These are phyloP conservation scores for Encarsia formosa DNA, from an alignment of 2,888 invertebrate species.

Conservation along the genomic window DNA sequence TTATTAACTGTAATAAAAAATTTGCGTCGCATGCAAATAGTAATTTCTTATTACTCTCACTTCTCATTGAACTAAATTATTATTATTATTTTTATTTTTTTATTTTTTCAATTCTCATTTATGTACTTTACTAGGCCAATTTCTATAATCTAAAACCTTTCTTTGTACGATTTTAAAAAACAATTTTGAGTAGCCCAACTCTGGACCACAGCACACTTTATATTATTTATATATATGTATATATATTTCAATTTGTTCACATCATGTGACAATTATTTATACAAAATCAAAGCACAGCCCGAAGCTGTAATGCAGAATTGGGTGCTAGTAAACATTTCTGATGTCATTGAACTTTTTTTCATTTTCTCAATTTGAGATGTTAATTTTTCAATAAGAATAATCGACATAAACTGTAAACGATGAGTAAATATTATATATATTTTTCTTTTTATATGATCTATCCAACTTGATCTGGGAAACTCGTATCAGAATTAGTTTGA, in stretches of 20 bases:
- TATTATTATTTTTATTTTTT: background rate
- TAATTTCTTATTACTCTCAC: conserved; percentile 12
- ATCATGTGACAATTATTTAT: conserved; percentile 4
- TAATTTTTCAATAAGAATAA: background rate
- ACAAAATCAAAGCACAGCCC: conserved; percentile 20
- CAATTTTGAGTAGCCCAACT: conserved; percentile 2
- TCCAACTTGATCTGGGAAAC: too few relatives aligned
- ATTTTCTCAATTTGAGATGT: background rate
- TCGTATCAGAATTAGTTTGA: too few relatives aligned
- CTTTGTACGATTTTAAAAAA: conserved; percentile 21
- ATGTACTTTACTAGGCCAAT: conserved; percentile 22
- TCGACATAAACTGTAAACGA: too few relatives aligned
- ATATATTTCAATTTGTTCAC: conserved; percentile 6
- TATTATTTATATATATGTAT: background rate
- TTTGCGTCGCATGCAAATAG: conserved; percentile 18
- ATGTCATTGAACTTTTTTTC: background rate
- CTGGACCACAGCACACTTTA: background rate
- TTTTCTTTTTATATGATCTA: too few relatives aligned
- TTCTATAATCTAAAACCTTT: conserved; percentile 16
- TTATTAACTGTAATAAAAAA: conserved; percentile 11
- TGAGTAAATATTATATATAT: too few relatives aligned
- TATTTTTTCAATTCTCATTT: background rate
- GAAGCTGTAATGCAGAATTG: conserved; percentile 9
- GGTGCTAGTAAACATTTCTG: conserved; percentile 13
- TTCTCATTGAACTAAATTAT: background rate